phyloP scores from a whole-genome alignment of 2,888 invertebrate species.

The Chrysotoxum bicinctum region DNA sequence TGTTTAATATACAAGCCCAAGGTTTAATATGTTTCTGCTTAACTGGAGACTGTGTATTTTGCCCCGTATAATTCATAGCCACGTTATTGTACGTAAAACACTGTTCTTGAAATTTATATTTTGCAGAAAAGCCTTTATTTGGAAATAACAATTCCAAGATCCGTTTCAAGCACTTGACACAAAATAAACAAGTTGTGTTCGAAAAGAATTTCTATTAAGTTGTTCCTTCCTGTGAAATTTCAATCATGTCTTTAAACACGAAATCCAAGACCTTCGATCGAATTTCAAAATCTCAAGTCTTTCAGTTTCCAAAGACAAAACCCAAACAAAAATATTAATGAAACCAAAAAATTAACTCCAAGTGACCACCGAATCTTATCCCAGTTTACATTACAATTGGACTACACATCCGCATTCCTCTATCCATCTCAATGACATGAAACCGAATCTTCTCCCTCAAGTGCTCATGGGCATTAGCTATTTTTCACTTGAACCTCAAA shows the following conservation, averaged over 20 bases:
- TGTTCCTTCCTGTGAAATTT: constrained; percentile 32
- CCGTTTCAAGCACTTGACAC: constrained; percentile 24
- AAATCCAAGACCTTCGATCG: constrained; percentile 22
- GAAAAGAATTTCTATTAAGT: constrained; percentile 32
- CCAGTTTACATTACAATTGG: constrained; percentile 10
- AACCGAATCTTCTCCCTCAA: constrained; percentile 55
- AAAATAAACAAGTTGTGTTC: constrained; percentile 40
- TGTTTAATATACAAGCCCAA: too few relatives aligned
- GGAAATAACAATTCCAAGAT: neutral
- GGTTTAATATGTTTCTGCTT: too few relatives aligned
- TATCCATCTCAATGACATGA: constrained; percentile 19
- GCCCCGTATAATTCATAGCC: too few relatives aligned
- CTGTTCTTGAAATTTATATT: too few relatives aligned
- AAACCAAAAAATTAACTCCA: constrained; percentile 39
- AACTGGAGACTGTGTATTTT: too few relatives aligned
- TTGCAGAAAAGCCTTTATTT: too few relatives aligned
- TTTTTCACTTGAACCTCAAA: constrained; percentile 35
- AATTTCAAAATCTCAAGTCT: constrained; percentile 40
- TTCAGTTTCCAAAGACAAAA: neutral
- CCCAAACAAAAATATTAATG: neutral
- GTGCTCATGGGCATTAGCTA: constrained; percentile 42
- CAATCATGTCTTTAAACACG: constrained; percentile 36
- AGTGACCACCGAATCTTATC: constrained; percentile 48
- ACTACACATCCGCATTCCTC: neutral
- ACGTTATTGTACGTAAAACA: too few relatives aligned